Conservation (phyloP, 2,888 invertebrate species). For the Chrysolina haemoptera region DNA sequence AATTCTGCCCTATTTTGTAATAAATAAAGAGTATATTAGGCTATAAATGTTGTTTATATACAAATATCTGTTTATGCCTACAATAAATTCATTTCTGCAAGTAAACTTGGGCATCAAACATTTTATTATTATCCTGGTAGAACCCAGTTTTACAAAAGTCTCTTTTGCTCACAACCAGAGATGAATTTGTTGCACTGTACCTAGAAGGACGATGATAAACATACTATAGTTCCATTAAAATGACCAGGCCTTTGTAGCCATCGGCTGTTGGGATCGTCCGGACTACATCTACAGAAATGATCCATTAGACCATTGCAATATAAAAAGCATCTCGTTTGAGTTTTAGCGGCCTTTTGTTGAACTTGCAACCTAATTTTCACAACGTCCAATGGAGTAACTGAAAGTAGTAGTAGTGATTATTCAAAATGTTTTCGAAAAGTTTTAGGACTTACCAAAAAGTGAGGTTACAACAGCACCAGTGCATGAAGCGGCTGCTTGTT, state of each 20-base stretch:
- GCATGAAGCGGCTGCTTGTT: conserved; percentile 90
- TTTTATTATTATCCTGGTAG: not conserved
- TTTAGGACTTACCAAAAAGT: conserved; percentile 79
- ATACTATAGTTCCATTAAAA: conserved; percentile 83
- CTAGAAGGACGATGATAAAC: conserved; percentile 42
- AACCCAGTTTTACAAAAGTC: not conserved
- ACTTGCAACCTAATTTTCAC: conserved; percentile 97
- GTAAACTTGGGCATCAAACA: not conserved
- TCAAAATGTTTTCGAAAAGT: conserved; percentile 33
- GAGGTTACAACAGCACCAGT: conserved; percentile 93
- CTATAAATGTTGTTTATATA: too few relatives aligned
- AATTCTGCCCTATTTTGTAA: too few relatives aligned
- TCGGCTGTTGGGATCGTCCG: conserved; percentile 66
- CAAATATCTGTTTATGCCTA: not conserved
- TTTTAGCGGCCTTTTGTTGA: conserved; percentile 88
- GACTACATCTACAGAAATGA: conserved; percentile 90
- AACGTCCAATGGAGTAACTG: conserved; percentile 99
- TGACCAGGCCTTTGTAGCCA: conserved; percentile 80
- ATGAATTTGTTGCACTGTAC: conserved; percentile 1
- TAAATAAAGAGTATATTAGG: too few relatives aligned
- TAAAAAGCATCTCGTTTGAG: conserved; percentile 92
- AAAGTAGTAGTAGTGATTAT: conserved; percentile 58
- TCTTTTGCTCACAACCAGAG: not conserved
- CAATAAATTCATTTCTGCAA: not conserved
- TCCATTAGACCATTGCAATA: conserved; percentile 99